Conservation (phyloP, 2,113 vertebrate genomes). For the Podocnemis expansa region DNA sequence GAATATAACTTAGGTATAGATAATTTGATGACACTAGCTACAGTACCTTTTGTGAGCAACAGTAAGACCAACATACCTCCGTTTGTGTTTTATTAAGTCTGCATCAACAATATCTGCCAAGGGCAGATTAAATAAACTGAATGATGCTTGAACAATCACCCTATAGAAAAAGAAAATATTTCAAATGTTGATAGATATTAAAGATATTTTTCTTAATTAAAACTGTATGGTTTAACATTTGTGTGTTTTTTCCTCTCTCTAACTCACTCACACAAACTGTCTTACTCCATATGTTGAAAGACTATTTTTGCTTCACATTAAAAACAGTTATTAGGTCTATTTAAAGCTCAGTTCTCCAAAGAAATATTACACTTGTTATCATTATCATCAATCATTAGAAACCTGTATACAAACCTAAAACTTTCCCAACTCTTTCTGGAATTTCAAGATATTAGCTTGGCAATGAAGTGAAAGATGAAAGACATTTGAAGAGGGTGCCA, state of each 20-base stretch:
- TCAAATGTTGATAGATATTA: neutral
- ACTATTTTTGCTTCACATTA: neutral
- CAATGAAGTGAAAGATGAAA: neutral
- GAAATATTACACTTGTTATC: neutral
- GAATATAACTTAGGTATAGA: neutral
- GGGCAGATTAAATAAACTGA: constrained; percentile 90
- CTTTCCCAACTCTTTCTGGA: neutral
- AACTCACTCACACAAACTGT: neutral
- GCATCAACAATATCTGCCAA: constrained; percentile 89
- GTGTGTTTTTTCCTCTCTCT: neutral
- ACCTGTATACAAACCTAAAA: neutral
- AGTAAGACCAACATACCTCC: constrained; percentile 77
- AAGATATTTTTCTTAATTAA: neutral
- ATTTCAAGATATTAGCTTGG: neutral
- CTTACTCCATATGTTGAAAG: neutral
- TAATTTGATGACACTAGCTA: neutral
- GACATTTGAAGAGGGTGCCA: neutral
- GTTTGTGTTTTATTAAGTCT: constrained; percentile 85
- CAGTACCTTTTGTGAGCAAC: neutral
- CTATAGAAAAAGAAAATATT: constrained; percentile 71
- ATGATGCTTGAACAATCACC: constrained; percentile 85
- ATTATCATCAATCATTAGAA: neutral
- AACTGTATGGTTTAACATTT: neutral
- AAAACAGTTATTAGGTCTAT: neutral
- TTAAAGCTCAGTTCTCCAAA: constrained; percentile 1